Evolutionary conservation across 2,797 vertebrate species (phyloP), one percentile per base, ranked within the genome.

Genomic region (Melanotaenia nigrans): DNA sequence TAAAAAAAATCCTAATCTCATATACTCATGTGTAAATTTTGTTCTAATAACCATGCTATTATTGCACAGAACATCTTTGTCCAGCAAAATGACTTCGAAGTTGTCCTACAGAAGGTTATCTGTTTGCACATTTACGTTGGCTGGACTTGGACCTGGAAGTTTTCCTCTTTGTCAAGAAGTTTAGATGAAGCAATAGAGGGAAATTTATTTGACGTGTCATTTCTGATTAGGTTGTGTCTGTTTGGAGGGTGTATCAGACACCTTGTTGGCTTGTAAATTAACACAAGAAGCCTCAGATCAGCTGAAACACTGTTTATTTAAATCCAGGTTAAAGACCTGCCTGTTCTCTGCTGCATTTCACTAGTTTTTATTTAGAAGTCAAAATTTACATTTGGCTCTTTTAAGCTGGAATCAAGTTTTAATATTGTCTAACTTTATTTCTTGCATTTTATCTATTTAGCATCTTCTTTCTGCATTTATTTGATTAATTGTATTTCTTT

Each of bases 141-240:
- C 65, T 40, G 6, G 10, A 33, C 40, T 77, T 56, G 11, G 18
- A 84, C 81, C 45, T 82, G 85, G 85, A 88, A 85, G 76, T 68
- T 62, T 65, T 32, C 9, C 61, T 47, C 30, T 42, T 63, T 56
- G 24, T 61, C 45, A 67, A 49, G 11, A 33, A 33, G 20, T 47
- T 1, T 57, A 67, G 24, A 10, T 83, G 81, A 80, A 78, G 75
- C 67, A 68, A 76, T 58, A 11, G 11, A 36, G 57, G 33, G 36
- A 20, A 28, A 10, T 66, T 47, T 47, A 49, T 59, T 42, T 40
- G 62, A 82, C 79, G 75, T 86, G 77, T 79, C 69, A 47, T 32
- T 77, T 16, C 7, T 51, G 33, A 64, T 47, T 25, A 6, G 30
- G 13, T 1, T 49, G 24, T 35, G 13, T 59, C 18, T 24, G 22